Conservation (phyloP, 2,888 invertebrate genomes). For the Eristalis arbustorum region DNA sequence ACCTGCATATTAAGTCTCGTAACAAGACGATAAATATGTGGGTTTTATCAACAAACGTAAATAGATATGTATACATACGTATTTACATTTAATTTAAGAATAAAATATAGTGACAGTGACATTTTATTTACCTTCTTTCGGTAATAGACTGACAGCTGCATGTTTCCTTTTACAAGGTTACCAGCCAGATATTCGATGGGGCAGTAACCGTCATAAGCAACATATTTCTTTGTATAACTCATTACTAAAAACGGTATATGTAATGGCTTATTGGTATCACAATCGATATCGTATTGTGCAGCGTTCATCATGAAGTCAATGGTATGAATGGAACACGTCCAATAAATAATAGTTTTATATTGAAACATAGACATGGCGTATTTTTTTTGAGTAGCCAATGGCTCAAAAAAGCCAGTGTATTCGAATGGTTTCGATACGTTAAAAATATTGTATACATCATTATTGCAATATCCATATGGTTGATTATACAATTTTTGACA, state of each 20-base stretch:
- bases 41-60: no score
- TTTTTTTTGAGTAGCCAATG: constrained; percentile 39
- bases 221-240: constrained; percentile 78
- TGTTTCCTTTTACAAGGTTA: constrained; percentile 31
- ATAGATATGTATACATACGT: no score
- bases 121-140: constrained; percentile 74
- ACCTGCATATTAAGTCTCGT: no score
- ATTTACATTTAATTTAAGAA: neutral
- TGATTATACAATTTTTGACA: constrained; percentile 58
- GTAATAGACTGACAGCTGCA: constrained; percentile 81
- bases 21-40: no score
- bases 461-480: constrained; percentile 62
- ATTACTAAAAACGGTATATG: constrained; percentile 81
- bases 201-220: constrained; percentile 83
- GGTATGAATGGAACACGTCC: constrained; percentile 83
- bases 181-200: constrained; percentile 81
- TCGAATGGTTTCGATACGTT: constrained; percentile 77
- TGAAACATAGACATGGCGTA: constrained; percentile 82
- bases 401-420: constrained; percentile 79
- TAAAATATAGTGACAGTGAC: neutral
- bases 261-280: constrained; percentile 79
- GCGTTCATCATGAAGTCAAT: constrained; percentile 81
- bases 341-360: constrained; percentile 82
- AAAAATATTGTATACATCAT: constrained; percentile 71
- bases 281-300: constrained; percentile 78